These are phyloP conservation scores for Mirza zaza DNA, from an alignment of 2,113 vertebrate species.

Conservation along the genomic window DNA sequence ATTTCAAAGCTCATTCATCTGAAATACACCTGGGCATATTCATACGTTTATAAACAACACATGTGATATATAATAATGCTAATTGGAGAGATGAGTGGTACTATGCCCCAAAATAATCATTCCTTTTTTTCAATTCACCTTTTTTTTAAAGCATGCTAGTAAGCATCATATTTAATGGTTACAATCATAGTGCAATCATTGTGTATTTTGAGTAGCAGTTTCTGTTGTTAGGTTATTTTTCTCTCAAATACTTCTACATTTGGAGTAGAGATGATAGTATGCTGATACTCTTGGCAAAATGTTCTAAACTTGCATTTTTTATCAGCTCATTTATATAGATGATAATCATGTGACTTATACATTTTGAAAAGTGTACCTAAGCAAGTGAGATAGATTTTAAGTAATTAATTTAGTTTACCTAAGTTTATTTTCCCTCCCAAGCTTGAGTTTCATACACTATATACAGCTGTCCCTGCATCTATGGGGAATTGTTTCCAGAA, in stretches of 20 bases:
- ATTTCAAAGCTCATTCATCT: background rate
- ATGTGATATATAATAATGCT: background rate
- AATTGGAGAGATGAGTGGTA: background rate
- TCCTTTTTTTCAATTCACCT: background rate
- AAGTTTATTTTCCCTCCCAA: background rate
- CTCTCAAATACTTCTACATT: background rate
- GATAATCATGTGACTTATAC: background rate
- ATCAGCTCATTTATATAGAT: background rate
- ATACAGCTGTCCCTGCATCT: background rate
- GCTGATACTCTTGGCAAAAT: background rate
- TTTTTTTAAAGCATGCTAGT: background rate
- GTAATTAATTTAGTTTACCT: background rate
- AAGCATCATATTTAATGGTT: background rate
- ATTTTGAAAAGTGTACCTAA: background rate
- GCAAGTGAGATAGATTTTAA: background rate
- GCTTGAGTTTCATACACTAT: background rate
- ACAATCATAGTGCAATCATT: background rate
- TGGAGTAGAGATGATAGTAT: background rate
- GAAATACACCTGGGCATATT: background rate
- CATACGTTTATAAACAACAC: background rate
- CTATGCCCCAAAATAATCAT: background rate
- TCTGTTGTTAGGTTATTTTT: background rate
- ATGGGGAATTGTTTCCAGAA: background rate
- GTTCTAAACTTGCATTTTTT: background rate
- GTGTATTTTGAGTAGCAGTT: background rate